Evolutionary conservation across 2,113 vertebrate species (phyloP).

Genomic region (Hymenochirus boettgeri): DNA sequence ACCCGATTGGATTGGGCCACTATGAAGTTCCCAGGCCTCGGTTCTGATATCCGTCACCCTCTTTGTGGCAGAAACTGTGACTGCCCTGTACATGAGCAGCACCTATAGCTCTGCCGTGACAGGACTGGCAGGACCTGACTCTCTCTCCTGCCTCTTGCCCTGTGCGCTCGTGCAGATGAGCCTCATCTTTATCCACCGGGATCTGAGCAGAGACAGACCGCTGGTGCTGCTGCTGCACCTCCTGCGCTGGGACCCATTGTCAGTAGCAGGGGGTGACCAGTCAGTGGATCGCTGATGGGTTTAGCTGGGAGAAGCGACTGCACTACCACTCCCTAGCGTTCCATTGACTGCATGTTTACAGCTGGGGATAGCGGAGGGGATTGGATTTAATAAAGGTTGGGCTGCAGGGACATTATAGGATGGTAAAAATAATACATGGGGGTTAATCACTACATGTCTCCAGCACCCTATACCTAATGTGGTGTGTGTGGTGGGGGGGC

Average conservation of each 20-base stretch:
- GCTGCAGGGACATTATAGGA: too few species aligned
- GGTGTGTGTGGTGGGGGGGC: too few species aligned
- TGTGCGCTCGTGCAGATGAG: conserved; percentile 89
- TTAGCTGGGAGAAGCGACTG: not conserved
- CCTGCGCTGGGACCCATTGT: conserved; percentile 86
- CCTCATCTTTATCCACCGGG: conserved; percentile 90
- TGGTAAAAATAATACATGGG: too few species aligned
- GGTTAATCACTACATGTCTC: too few species aligned
- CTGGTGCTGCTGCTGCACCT: conserved; percentile 87
- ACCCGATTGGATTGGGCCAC: conserved; percentile 20
- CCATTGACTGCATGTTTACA: not conserved
- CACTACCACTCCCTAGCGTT: not conserved
- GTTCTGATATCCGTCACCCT: conserved; percentile 86
- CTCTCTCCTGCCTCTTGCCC: conserved; percentile 85
- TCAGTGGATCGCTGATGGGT: too few species aligned
- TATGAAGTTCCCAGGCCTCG: conserved; percentile 88
- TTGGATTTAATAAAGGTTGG: too few species aligned
- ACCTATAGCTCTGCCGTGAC: conserved; percentile 81
- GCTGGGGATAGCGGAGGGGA: too few species aligned
- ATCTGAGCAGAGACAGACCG: conserved; percentile 86
- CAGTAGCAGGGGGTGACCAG: conserved; percentile 60
- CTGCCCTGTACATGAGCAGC: conserved; percentile 84
- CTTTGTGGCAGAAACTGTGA: conserved; percentile 83
- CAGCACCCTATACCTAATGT: too few species aligned
- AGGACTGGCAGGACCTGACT: conserved; percentile 83